Base-by-base conservation (phyloP, 2,797 vertebrate species). In the Acanthurus tractus region DNA sequence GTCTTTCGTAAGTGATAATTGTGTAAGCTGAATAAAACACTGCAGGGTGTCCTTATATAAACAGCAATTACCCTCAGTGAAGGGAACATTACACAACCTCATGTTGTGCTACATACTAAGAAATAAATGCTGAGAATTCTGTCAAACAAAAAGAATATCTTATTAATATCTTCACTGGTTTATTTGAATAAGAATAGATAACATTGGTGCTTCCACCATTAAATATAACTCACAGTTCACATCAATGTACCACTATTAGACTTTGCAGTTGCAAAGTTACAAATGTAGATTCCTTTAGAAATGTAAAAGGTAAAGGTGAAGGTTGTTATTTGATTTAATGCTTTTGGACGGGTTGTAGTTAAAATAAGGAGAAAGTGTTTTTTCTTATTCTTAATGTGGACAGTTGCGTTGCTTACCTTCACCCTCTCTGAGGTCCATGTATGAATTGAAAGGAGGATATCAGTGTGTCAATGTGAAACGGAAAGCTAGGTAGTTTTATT, bases 61-160 rank as follows among this genome's bases (percentile, higher is more conserved):
- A 40, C 23, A 48, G 22, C 0, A n/a, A 59, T 50, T 2, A 25
- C 14, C 13, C 25, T 17, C 38, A 40, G 38, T 11, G 38, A 40
- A 2, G 10, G 38, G 6, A 40, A 40, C 8, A 54, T 23, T 6
- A 11, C 20, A 14, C 11, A 10, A 49, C 14, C n/a, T 40, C 25
- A 48, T 57, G 15, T 40, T 40, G 20, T 38, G 10, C 9, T 20
- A 34, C 49, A 8, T 3, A 20, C 7, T 48, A 8, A 3, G 23
- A 46, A 56, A 56, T 38, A 34, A 40, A 0, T 10, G 38, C 22
- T 18, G 15, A 25, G 14, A 59, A 20, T 23, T 4, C 36, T 40
- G 46, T 23, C 17, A 61, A 50, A 59, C 56, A 70, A 59, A 59
- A n/a, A 25, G 11, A 6, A 46, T 36, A 13, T 34, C 25, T 55